Evolutionary conservation across 2,888 invertebrate species (phyloP), one percentile per base, ranked within the genome.

Genomic region (Clostera curtula): DNA sequence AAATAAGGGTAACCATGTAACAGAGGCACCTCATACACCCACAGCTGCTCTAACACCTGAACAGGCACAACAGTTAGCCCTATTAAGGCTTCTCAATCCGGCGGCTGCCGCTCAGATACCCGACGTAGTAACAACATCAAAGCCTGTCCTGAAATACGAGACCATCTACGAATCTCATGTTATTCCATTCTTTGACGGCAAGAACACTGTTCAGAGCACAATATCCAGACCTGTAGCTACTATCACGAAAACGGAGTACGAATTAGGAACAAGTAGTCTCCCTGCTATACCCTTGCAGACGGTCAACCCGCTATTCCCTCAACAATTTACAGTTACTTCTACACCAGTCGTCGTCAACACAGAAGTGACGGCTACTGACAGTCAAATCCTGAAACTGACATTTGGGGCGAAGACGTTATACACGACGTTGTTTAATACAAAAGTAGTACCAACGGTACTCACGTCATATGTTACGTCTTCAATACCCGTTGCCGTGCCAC

Each of bases 341-440:
- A 91, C 93, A 0, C 93, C 93, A 0, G 83, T 93, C n/a, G 86
- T 95, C 12, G 87, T 92, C 33, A 93, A 92, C 55, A 93, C 93
- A 0, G 80, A 92, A 49, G 88, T 93, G 7, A 92, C 91, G 1
- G 87, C 91, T 41, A 93, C 93, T 0, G 89, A 92, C 38, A 93
- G 94, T 49, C 91, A 93, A 73, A 83, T 95, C 26, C 74, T 95
- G 36, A 94, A 95, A 69, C 76, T 95, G 43, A 95, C 94, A 6
- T 95, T 95, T 61, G 95, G 95, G n/a, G 95, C 95, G 15, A 93
- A 93, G 68, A 95, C 95, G 1, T 90, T 94, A 0, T 92, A 92
- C 61, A 95, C 95, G 4, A 95, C 95, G 1, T 84, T 96, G 32
- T 94, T 89, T 66, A 92, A 93, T 2, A 94, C 95, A 18, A 90